Conservation (phyloP, 92 coral and sea anemone species). For the Zoanthus sansibaricus region DNA sequence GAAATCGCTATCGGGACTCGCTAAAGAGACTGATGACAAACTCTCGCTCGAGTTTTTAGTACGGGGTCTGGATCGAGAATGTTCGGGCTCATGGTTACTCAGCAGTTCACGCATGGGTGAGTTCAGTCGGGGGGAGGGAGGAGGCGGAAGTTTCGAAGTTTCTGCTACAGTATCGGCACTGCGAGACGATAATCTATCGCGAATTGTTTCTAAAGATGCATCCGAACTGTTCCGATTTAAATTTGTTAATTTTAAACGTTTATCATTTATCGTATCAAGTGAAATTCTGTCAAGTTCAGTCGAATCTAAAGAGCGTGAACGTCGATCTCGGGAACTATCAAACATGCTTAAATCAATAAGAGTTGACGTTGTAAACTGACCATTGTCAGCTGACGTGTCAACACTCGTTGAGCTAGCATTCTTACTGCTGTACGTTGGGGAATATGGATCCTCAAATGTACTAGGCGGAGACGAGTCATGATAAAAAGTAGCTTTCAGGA, state of each 20-base stretch:
- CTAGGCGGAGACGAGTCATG: slow-evolving; percentile 60
- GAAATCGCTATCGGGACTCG: slow-evolving; percentile 64
- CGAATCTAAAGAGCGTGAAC: slow-evolving; percentile 82
- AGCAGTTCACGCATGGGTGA: slow-evolving; percentile 66
- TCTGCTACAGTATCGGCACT: slow-evolving; percentile 52
- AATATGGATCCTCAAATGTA: slow-evolving; percentile 62
- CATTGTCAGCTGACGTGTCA: slow-evolving; percentile 32
- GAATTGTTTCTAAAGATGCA: slow-evolving; percentile 52
- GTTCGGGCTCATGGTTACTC: slow-evolving; percentile 45
- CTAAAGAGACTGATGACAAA: slow-evolving; percentile 25
- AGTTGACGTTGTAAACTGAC: slow-evolving; percentile 36
- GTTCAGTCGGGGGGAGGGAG: slow-evolving; percentile 75
- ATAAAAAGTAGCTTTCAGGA: slow-evolving; percentile 80
- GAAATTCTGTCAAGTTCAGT: slow-evolving; percentile 67
- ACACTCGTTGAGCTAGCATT: slow-evolving; percentile 53
- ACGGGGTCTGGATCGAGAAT: slow-evolving; percentile 64
- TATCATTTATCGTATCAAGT: slow-evolving; percentile 19
- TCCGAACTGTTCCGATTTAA: slow-evolving; percentile 48
- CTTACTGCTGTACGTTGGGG: slow-evolving; percentile 28
- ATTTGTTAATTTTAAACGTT: slow-evolving; percentile 18
- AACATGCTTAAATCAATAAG: slow-evolving; percentile 73
- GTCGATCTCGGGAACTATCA: slow-evolving; percentile 66
- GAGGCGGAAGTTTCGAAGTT: slow-evolving; percentile 69
- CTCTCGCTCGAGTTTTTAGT: slow-evolving; percentile 68
- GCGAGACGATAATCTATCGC: slow-evolving; percentile 61